Evolutionary conservation across 53 echinoderm and acorn worm genomes (phyloP).

Genomic region (Holothuria scabra): DNA sequence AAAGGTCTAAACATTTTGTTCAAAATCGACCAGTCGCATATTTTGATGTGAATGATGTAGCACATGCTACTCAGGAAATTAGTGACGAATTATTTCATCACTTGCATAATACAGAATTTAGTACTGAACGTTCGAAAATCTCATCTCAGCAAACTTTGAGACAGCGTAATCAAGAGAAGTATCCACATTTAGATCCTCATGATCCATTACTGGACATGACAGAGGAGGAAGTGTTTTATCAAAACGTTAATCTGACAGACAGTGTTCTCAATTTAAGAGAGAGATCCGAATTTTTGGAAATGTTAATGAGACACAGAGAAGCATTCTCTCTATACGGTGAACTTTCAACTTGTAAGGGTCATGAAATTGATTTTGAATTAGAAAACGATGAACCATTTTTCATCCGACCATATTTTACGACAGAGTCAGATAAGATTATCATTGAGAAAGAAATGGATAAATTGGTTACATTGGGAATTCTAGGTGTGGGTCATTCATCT

Average conservation of each 20-base stretch:
- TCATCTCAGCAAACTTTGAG: slow-evolving; percentile 28
- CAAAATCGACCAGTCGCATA: not conserved
- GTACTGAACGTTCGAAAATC: not conserved
- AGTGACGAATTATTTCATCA: not conserved
- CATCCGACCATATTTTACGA: slow-evolving; percentile 32
- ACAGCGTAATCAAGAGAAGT: slow-evolving; percentile 28
- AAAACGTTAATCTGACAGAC: slow-evolving; percentile 31
- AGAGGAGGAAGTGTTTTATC: slow-evolving; percentile 32
- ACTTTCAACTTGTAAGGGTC: slow-evolving; percentile 49
- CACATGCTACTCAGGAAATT: not conserved
- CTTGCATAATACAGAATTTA: not conserved
- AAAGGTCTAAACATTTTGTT: not conserved
- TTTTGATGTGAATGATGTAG: not conserved
- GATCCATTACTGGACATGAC: slow-evolving; percentile 48
- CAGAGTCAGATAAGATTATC: slow-evolving; percentile 31
- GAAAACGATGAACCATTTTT: slow-evolving; percentile 46
- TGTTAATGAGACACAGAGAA: slow-evolving; percentile 44
- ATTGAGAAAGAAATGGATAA: slow-evolving; percentile 47
- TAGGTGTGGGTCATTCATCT: slow-evolving; percentile 52
- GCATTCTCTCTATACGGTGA: slow-evolving; percentile 56
- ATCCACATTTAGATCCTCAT: slow-evolving; percentile 40
- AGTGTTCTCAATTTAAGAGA: slow-evolving; percentile 20
- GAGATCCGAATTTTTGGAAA: not conserved
- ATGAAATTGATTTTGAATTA: slow-evolving; percentile 53
- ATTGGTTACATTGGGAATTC: slow-evolving; percentile 53